Base-by-base conservation (phyloP, 2,888 invertebrate genomes). In the Hirtodrosophila duncani region DNA sequence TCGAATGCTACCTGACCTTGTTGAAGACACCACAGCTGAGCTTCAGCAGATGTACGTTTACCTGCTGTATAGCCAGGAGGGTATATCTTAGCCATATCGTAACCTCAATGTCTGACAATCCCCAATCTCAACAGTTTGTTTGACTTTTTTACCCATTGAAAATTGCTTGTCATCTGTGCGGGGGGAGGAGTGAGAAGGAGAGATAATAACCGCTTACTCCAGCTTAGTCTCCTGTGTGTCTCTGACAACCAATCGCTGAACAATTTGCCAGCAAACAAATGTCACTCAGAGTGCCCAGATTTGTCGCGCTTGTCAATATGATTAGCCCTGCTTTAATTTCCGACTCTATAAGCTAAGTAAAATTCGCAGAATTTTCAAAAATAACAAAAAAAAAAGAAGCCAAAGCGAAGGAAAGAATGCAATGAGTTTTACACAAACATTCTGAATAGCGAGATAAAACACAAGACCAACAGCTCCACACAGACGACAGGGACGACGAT, bases 261-360 rank as follows among this genome's bases (percentile, higher is more conserved):
- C 58, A 61, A 72, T 53, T 49, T 33, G 34, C 41, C 36, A 41
- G 24, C 41, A 16, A 53, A 61, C 33, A 33, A 27, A 33, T 31
- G 59, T 55, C 61, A 49, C 57, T 45, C 53, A 49, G 34, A 31
- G 46, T 59, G 33, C 10, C 46, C 30, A 52, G 53, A 77, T 77
- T 69, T 65, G 66, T 66, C 49, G 36, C 63, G 63, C 56, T 48
- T 64, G 77, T 68, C 72, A 71, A 59, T 68, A 44, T 67, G 61
- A 68, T 60, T 52, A 48, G 65, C 44, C n/a, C 56, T 24, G 51
- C 36, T 55, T 45, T 24, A 31, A 42, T 38, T 49, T 39, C 24
- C 26, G 20, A 4, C 23, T 17, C 37, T 14, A 6, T 24, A 37
- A n/a, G 18, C 10, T 11, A 41, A 38, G 23, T 36, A 9, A 36